Evolutionary conservation across 35 echinoderm and acorn worm species (phyloP), one percentile per base, ranked within the genome.

Genomic region (Chiridota heheva): DNA sequence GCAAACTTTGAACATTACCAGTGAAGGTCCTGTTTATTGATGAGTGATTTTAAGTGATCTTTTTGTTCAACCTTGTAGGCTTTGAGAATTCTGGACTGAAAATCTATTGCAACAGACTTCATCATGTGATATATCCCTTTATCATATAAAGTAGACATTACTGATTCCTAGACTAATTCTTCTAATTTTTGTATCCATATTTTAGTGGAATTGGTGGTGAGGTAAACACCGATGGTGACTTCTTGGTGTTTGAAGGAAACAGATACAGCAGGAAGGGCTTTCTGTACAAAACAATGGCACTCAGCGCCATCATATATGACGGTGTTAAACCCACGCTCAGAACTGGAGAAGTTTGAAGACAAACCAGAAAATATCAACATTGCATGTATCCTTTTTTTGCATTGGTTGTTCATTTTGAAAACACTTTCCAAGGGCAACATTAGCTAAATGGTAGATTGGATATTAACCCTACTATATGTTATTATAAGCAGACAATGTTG

Each of bases 251-350:
- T 80, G 95, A 98, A 60, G 95, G 95, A 5, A 98, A 98, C 47
- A 70, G 95, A 5, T 98, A 88, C 89, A 98, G 95, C 36, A 73
- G 89, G 36, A 98, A 91, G 33, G 95, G 95, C 17, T 98, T 85
- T 63, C 60, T 98, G 36, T 92, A 87, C 75, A 98, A 98, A 82
- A 97, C 84, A 10, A 82, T 98, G 67, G 95, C 89, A 10, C 75
- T 98, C 80, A 98, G 89, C 65, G 95, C 95, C 38, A 98, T 98
- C 48, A 62, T 78, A 8, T 78, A 78, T 66, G 95, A 98, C 45
- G 95, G 95, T 0, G 78, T 98, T 10, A 98, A 98, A 36, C 95
- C 95, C 10, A 97, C 95, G 0, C 74, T 98, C 95, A 22, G 95
- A 98, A 69, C 76, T 98, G 55, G 95, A 98, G 41, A 87, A 73